Base-by-base conservation (phyloP, 2,113 vertebrate genomes). In the Nothobranchius furzeri region DNA sequence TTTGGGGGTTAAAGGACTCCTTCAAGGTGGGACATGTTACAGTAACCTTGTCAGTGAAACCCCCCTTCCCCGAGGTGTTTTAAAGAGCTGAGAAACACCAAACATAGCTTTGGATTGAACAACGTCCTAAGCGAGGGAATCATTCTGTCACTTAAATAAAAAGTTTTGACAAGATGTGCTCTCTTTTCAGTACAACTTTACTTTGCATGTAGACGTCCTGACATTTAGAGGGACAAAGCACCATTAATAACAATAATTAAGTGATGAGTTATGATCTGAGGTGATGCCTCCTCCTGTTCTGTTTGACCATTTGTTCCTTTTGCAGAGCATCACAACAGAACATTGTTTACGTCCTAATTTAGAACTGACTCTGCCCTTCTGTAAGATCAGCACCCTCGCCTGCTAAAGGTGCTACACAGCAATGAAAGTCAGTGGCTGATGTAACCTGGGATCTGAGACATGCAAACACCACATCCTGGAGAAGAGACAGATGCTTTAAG, bases 401-500 rank as follows among this genome's bases (percentile, higher is more conserved):
- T 24, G 37, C 66, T 76, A 60, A 53, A 76, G 70, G 71, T 84
- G 91, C 90, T 88, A 89, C 79, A 88, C 83, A 78, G 85, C 84
- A 86, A 87, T 86, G 79, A 86, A 85, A 10, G 82, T 69, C 68
- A 80, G 87, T 37, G 68, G 72, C 79, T 75, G 83, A 70, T 61
- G 85, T 86, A 85, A 92, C 87, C 86, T 91, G 90, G 76, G 82
- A 85, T 79, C 84, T 73, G 81, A 90, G 80, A 86, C 84, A 85
- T 89, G 82, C 78, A 80, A 83, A 88, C 68, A 89, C 74, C 79
- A 87, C 88, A 88, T 83, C 69, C 77, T 78, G 64, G 75, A 84
- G 78, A 90, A 88, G 82, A 77, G 85, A 87, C 86, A 78, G 91
- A 91, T 78, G 79, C 87, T 88, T 90, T 88, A 75, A 85, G 85